Percentiles rank a stretch among this genome's conserved stretches.
Conservation (phyloP, 2,888 invertebrate species). For the Rhingia campestris region DNA sequence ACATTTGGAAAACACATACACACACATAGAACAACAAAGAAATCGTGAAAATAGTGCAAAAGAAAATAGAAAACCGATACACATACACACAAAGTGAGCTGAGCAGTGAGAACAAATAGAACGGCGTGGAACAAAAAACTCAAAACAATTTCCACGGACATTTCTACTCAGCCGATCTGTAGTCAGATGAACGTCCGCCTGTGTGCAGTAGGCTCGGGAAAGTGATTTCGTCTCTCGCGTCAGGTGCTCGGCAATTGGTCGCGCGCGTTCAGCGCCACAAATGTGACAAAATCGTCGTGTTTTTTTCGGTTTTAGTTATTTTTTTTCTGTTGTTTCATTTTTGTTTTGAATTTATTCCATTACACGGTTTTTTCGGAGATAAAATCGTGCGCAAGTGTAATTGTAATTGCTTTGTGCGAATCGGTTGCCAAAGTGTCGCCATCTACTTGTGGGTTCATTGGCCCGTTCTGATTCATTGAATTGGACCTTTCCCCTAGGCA, state of each 20-base stretch:
- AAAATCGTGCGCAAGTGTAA: slow-evolving; percentile 33
- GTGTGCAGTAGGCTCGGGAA: slow-evolving; percentile 54
- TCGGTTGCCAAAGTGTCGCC: slow-evolving; percentile 64
- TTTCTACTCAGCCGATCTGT: slow-evolving; percentile 59
- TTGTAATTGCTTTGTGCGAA: slow-evolving; percentile 41
- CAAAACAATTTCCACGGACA: slow-evolving; percentile 1
- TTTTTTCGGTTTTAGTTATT: slow-evolving; percentile 29
- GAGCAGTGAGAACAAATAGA: no score
- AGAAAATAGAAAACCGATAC: slow-evolving; percentile 25
- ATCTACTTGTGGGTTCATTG: slow-evolving; percentile 60
- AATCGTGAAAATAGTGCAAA: slow-evolving; percentile 11
- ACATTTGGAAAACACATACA: slow-evolving; percentile 10
- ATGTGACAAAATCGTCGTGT: slow-evolving; percentile 55
- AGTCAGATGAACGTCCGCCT: slow-evolving; percentile 46
- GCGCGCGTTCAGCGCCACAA: slow-evolving; percentile 56
- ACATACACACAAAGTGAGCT: no score
- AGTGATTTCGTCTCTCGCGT: slow-evolving; percentile 62
- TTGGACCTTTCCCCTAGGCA: slow-evolving; percentile 33
- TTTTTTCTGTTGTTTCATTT: slow-evolving; percentile 18
- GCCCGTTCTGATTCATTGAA: slow-evolving; percentile 57
- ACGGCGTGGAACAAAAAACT: no score
- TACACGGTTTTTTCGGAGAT: slow-evolving; percentile 12
- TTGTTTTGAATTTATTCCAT: background rate
- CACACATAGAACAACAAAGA: background rate
- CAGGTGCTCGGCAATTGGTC: slow-evolving; percentile 70